Evolutionary conservation across 2,113 vertebrate genomes (phyloP).

Genomic region (Pelvicachromis taeniatus): DNA sequence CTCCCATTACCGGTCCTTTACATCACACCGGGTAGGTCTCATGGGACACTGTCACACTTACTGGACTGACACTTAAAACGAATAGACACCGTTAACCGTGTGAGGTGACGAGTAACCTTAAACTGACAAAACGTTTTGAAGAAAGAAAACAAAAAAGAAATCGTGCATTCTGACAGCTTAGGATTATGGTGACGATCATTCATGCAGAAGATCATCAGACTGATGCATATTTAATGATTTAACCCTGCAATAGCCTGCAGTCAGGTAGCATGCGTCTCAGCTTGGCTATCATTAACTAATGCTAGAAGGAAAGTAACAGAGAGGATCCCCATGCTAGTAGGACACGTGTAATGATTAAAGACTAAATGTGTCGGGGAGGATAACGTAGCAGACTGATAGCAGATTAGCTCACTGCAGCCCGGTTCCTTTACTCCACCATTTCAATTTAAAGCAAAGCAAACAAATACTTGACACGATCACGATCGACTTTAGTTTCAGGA

Average conservation of each 20-base stretch:
- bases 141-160: not conserved
- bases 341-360: slow-evolving; percentile 30
- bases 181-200: not conserved
- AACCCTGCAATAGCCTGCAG: not conserved
- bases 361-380: not conserved
- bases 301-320: not conserved
- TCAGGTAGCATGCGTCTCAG: not conserved
- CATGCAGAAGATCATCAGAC: not conserved
- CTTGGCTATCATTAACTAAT: slow-evolving; percentile 14
- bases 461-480: not conserved
- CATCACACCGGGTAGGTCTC: not conserved
- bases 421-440: not conserved
- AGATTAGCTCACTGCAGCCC: not conserved
- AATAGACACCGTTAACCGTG: not conserved
- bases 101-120: not conserved
- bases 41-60: not conserved
- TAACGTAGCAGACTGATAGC: not conserved
- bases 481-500: not conserved
- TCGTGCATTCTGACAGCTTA: not conserved
- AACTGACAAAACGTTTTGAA: not conserved
- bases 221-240: not conserved
- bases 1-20: too few relatives aligned
- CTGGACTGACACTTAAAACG: not conserved
- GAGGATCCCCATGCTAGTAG: not conserved
- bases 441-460: not conserved